phyloP scores from a whole-genome alignment of 1,140 invertebrate species.

The Eubasilissa regina region DNA sequence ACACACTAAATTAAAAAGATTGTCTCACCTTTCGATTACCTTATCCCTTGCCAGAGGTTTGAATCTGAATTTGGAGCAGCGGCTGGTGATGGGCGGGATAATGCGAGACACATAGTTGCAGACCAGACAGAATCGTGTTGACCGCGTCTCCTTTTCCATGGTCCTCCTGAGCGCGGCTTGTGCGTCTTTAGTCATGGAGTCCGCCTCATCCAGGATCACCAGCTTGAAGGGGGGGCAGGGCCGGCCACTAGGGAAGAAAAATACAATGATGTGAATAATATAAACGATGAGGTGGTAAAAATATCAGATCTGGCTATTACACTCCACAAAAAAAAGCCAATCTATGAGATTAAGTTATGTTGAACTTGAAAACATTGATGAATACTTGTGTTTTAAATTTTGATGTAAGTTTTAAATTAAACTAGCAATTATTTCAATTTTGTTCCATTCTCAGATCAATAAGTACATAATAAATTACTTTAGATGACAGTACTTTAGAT shows the following conservation, averaged over 20 bases:
- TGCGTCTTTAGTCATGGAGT: constrained; percentile 97
- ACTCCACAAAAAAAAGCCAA: too few relatives aligned
- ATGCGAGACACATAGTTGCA: constrained; percentile 99
- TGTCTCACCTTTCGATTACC: constrained; percentile 74
- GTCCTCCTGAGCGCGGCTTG: constrained; percentile 95
- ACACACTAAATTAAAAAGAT: neutral
- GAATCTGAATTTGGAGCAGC: constrained; percentile 99
- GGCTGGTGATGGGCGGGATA: constrained; percentile 97
- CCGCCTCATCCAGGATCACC: constrained; percentile 98
- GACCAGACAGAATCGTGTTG: constrained; percentile 97
- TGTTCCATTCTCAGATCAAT: too few relatives aligned
- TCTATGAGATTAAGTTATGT: too few relatives aligned
- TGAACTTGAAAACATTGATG: too few relatives aligned
- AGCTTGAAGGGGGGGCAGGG: constrained; percentile 96
- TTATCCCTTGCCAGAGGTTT: constrained; percentile 87
- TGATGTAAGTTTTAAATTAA: too few relatives aligned
- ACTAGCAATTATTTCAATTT: too few relatives aligned
- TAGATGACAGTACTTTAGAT: too few relatives aligned
- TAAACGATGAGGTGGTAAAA: neutral
- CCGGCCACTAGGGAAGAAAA: constrained; percentile 77
- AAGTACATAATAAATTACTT: too few relatives aligned
- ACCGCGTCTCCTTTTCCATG: constrained; percentile 97
- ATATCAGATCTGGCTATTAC: too few relatives aligned
- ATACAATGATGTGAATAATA: neutral
- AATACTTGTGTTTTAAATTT: too few relatives aligned